Conservation (phyloP, 2,888 invertebrate species). For the Mesopsocus fuscifrons region DNA sequence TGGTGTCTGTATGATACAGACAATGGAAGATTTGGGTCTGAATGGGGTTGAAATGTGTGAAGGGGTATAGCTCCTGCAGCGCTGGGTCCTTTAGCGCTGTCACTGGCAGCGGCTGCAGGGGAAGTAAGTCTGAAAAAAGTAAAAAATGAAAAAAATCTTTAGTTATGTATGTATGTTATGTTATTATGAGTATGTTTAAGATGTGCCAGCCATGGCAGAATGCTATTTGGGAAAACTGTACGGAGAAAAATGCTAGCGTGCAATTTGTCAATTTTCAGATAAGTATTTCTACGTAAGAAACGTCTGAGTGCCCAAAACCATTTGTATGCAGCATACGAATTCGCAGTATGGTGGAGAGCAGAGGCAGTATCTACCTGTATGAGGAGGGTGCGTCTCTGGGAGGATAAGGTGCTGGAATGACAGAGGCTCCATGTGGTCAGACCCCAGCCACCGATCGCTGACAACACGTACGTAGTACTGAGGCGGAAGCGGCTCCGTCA, state of each 20-base stretch:
- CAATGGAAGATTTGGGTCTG: constrained; percentile 97
- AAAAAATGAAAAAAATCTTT: too few species aligned
- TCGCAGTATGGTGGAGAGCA: too few species aligned
- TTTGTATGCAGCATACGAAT: too few species aligned
- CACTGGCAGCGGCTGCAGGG: constrained; percentile 77
- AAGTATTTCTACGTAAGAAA: too few species aligned
- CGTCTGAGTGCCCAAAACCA: too few species aligned
- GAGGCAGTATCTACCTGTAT: too few species aligned
- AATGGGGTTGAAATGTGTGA: constrained; percentile 94
- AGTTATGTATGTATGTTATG: too few species aligned
- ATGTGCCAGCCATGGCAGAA: too few species aligned
- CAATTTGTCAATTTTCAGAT: too few species aligned
- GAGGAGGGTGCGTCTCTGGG: constrained; percentile 79
- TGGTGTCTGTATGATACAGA: constrained; percentile 84
- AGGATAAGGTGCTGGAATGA: constrained; percentile 74
- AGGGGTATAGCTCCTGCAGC: constrained; percentile 69
- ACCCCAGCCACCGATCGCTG: constrained; percentile 68
- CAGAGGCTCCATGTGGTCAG: constrained; percentile 37
- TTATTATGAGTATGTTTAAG: too few species aligned
- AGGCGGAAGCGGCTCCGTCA: constrained; percentile 73
- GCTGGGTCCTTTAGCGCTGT: constrained; percentile 55
- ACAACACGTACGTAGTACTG: constrained; percentile 79
- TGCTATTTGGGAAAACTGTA: too few species aligned
- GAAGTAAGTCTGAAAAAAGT: constrained; percentile 53
- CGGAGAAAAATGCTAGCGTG: too few species aligned